Evolutionary conservation across 2,113 vertebrate genomes (phyloP), one percentile per base, ranked within the genome.

Genomic region (Campylomormyrus numenius): DNA sequence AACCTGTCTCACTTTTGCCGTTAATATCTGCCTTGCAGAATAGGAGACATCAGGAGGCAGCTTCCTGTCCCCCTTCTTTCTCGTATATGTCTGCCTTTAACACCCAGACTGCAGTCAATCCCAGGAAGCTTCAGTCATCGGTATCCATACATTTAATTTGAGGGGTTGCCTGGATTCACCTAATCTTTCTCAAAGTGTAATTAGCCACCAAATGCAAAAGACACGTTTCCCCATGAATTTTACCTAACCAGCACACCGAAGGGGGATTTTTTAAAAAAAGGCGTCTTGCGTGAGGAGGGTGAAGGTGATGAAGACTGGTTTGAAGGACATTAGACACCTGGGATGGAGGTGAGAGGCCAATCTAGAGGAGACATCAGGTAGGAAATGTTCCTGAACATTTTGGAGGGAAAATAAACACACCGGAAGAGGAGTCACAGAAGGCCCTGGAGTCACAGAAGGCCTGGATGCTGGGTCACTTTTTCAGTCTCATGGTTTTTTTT

Each of bases 61-160:
- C 24, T 66, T 88, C 89, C 62, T 87, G 93, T 87, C 85, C 19
- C 39, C 24, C 15, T 19, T 21, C 7, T 17, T 89, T 31, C 46
- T 92, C 91, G 92, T 90, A 93, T 96, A 93, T 92, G 17, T 92
- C 91, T 92, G 90, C 94, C 94, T 97, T 97, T 96, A 95, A 94
- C 96, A 97, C 98, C 96, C 96, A 95, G 95, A 93, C 94, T 93
- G 93, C 94, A 95, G 93, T 94, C 91, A 39, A 93, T 96, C 93
- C 96, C 95, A 95, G 94, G 94, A 96, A 97, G 95, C 94, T 93
- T 94, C 94, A 96, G 94, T 96, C 96, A 97, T 96, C 95, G 94
- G 96, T 97, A 97, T 96, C 97, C 96, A 95, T 96, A 97, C 95
- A 95, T 95, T 96, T 96, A 94, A 96, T 97, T 97, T 96, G 95